phyloP scores from a whole-genome alignment of 1,140 invertebrate species.

The Odontomachus brunneus region DNA sequence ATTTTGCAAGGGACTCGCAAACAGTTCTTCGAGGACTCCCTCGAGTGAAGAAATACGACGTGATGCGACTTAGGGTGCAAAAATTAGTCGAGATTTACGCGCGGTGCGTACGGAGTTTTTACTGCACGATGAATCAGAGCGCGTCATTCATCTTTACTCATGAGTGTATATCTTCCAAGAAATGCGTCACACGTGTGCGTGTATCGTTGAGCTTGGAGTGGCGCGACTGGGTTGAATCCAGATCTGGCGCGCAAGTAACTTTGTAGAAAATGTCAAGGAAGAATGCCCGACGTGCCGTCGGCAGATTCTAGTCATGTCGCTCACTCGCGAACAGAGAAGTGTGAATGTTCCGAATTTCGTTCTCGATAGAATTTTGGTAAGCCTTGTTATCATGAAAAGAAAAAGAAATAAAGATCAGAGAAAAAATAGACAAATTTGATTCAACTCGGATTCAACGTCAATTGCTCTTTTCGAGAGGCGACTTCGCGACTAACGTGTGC shows the following conservation, averaged over 20 bases:
- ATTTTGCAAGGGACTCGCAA: neutral
- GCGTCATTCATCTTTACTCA: conserved; percentile 41
- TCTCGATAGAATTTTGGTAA: too few relatives aligned
- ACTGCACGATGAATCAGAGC: conserved; percentile 42
- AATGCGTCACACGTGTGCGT: conserved; percentile 37
- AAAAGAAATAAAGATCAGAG: too few relatives aligned
- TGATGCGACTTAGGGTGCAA: too few relatives aligned
- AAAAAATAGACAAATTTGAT: too few relatives aligned
- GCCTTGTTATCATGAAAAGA: too few relatives aligned
- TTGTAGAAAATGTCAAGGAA: neutral
- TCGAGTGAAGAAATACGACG: neutral
- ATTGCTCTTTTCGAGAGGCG: too few relatives aligned
- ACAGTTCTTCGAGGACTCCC: too few relatives aligned
- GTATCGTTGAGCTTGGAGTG: conserved; percentile 13
- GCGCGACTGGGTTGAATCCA: neutral
- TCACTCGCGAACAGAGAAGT: neutral
- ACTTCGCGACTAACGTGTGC: neutral
- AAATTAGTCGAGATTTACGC: conserved; percentile 12
- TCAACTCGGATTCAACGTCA: too few relatives aligned
- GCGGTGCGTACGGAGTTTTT: neutral
- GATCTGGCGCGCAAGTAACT: neutral
- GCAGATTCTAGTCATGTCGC: neutral
- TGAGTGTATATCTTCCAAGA: conserved; percentile 11
- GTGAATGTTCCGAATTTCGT: too few relatives aligned
- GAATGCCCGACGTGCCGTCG: neutral